These are phyloP conservation scores for Sparus aurata DNA, from an alignment of 2,797 vertebrate species.

Conservation along the genomic window DNA sequence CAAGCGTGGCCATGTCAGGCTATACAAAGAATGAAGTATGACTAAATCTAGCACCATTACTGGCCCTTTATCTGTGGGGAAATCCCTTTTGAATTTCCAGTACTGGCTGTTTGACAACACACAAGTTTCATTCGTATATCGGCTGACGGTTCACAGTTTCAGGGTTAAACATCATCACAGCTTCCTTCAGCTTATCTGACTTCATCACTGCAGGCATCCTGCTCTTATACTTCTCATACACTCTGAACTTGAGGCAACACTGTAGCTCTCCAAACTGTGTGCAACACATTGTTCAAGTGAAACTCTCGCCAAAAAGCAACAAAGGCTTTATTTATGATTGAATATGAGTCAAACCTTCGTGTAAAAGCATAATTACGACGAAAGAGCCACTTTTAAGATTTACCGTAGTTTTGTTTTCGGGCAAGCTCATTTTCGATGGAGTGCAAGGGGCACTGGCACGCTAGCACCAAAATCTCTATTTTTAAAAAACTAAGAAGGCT, in stretches of 20 bases:
- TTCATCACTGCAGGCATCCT: not conserved
- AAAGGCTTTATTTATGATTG: no score
- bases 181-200: not conserved
- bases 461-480: no score
- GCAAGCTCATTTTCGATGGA: no score
- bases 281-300: slow-evolving; percentile 4
- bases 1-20: not conserved
- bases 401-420: no score
- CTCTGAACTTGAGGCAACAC: not conserved
- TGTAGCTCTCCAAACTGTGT: not conserved
- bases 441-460: no score
- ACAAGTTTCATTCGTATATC: not conserved
- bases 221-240: not conserved
- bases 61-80: not conserved
- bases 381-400: no score
- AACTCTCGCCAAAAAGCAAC: no score
- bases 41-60: not conserved
- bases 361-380: no score
- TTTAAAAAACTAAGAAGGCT: no score
- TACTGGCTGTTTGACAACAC: not conserved
- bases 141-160: not conserved
- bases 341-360: no score
- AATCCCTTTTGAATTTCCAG: not conserved
- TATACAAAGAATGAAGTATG: not conserved
- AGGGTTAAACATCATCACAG: not conserved